Evolutionary conservation across 2,888 invertebrate species (phyloP), one percentile per base, ranked within the genome.

Genomic region (Tipula vernalis): DNA sequence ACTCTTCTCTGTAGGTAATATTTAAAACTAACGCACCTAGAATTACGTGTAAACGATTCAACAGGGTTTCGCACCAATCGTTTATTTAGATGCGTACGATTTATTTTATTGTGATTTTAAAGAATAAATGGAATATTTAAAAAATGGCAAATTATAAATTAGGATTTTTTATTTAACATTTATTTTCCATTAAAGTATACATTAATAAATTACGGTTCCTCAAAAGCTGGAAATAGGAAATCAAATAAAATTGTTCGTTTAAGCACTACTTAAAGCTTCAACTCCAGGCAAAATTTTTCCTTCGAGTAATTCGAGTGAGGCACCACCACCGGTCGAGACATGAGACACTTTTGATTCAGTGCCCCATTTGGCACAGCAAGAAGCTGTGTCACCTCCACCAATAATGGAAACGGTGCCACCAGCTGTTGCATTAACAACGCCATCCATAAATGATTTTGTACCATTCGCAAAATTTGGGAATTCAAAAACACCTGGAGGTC

Each of bases 401-500:
- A 99, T 98, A 88, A 99, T 99, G 44, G 96, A 95, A 87, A 96
- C 94, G 10, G 96, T 93, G 87, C 99, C 99, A 44, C 93, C 94
- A 87, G 93, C 92, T 1, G 99, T 99, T 0, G 96, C 97, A 47
- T 94, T 94, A 1, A 99, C 98, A 42, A 99, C 98, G 87, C 95
- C 96, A 89, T 99, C 98, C 98, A 99, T 98, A 71, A 99, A 92
- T 18, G 95, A 93, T 90, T 97, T 96, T 41, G 99, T 99, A 88
- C 99, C 99, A 86, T 95, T 94, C 5, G 96, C 95, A 91, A 99
- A 99, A 91, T 97, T 97, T 83, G 96, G 96, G 90, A 97, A 99
- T 92, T 99, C 99, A 91, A 99, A 99, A 12, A 99, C 99, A 87
- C 99, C 99, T 87, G 97, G 96, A 0, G 99, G 99, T 96, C 99